Evolutionary conservation across 2,888 invertebrate genomes (phyloP).

Genomic region (Candidula unifasciata): DNA sequence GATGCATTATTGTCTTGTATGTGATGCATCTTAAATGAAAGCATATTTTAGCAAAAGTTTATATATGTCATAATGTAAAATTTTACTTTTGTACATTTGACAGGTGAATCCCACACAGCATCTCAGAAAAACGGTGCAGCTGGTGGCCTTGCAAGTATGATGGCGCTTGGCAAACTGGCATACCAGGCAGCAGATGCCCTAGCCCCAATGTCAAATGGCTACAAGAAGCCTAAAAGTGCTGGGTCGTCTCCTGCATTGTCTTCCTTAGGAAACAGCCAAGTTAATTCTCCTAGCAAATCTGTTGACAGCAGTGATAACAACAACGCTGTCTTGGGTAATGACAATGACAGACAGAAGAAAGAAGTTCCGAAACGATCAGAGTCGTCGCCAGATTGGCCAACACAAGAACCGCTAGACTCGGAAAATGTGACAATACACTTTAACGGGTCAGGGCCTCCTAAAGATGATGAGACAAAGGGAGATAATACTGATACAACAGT

Average conservation of each 20-base stretch:
- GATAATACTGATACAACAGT: not conserved
- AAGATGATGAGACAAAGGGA: not conserved
- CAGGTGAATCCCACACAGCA: not conserved
- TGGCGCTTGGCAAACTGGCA: constrained; percentile 54
- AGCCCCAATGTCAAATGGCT: constrained; percentile 48
- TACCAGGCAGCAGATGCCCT: constrained; percentile 56
- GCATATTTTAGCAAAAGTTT: too few relatives aligned
- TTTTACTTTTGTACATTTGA: too few relatives aligned
- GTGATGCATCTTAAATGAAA: too few relatives aligned
- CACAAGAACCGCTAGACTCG: not conserved
- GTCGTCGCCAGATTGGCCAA: not conserved
- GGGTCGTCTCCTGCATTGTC: not conserved
- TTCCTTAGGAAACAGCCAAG: not conserved
- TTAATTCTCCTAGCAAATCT: not conserved
- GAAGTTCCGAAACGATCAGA: not conserved
- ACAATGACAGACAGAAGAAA: not conserved
- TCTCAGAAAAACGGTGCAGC: constrained; percentile 40
- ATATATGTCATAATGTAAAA: too few relatives aligned
- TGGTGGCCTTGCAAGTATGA: constrained; percentile 47
- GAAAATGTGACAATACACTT: constrained; percentile 29
- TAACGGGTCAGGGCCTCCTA: constrained; percentile 20
- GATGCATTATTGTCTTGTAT: too few relatives aligned
- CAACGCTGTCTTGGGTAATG: constrained; percentile 15
- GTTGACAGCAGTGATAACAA: not conserved
- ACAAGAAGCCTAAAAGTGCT: not conserved